A percentile compares a stretch with the other conserved stretches of the same genome.
phyloP scores from a whole-genome alignment of 1,140 invertebrate genomes.

The Camponotus pennsylvanicus region DNA sequence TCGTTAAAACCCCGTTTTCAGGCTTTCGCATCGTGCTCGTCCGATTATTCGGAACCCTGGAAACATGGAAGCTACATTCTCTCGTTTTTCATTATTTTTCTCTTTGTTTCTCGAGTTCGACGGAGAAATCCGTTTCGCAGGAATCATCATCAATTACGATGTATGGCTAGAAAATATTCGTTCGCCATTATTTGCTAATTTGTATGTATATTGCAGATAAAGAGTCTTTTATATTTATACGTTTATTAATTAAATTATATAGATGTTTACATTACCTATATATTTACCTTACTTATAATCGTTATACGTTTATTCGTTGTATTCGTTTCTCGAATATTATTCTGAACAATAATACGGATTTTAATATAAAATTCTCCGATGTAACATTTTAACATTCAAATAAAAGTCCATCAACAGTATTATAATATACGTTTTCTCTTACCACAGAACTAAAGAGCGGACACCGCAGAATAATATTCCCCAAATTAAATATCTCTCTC shows the following conservation, averaged over 20 bases:
- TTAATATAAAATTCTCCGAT: slow-evolving; percentile 2
- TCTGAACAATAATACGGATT: background rate
- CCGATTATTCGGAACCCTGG: background rate
- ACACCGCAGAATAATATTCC: slow-evolving; percentile 13
- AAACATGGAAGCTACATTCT: slow-evolving; percentile 18
- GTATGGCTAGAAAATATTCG: background rate
- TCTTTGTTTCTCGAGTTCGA: background rate
- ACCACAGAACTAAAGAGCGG: slow-evolving; percentile 7
- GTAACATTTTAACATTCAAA: slow-evolving; percentile 16
- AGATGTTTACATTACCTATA: background rate
- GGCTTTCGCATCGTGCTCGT: slow-evolving; percentile 36
- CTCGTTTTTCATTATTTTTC: background rate
- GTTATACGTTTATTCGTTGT: background rate
- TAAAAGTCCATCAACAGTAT: slow-evolving; percentile 41
- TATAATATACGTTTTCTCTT: slow-evolving; percentile 26
- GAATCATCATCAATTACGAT: slow-evolving; percentile 3
- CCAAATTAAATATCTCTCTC: slow-evolving; percentile 23
- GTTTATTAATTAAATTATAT: background rate
- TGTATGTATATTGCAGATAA: no score
- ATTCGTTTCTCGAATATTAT: slow-evolving; percentile 6
- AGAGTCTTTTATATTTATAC: no score
- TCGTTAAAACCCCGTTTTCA: slow-evolving; percentile 54
- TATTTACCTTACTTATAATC: background rate
- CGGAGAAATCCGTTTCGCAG: background rate
- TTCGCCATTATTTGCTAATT: background rate